Conservation (phyloP, 2,888 invertebrate species). For the Omphaloscelis lunosa region DNA sequence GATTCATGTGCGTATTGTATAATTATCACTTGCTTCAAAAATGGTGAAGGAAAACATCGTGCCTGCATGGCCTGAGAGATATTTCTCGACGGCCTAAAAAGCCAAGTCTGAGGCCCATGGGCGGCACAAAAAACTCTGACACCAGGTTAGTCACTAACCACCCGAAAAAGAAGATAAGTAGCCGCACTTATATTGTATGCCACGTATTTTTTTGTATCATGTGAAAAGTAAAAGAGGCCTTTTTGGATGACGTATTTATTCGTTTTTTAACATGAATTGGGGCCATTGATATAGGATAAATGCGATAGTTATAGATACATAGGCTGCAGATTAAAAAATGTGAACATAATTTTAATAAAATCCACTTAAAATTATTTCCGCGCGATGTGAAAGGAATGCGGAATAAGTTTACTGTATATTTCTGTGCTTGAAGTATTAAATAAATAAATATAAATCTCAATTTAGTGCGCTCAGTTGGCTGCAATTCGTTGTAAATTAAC, state of each 20-base stretch:
- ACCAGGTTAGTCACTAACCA: no score
- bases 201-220: constrained; percentile 2
- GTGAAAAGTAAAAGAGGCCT: constrained; percentile 5
- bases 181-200: not conserved
- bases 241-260: constrained; percentile 5
- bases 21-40: no score
- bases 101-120: no score
- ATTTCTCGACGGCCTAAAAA: no score
- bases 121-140: no score
- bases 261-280: not conserved
- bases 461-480: constrained; percentile 58
- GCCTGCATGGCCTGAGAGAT: no score
- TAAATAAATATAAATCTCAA: constrained; percentile 47
- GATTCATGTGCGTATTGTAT: no score
- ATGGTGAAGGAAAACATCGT: no score
- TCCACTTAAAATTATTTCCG: not conserved
- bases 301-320: no score
- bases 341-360: not conserved
- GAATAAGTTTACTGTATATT: constrained; percentile 26
- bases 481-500: constrained; percentile 62
- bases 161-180: no score
- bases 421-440: no score
- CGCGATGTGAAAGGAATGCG: constrained; percentile 21
- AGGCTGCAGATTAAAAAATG: not conserved
- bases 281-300: not conserved